Base-by-base conservation (phyloP, 2,797 vertebrate species). In the Chiroxiphia lanceolata region DNA sequence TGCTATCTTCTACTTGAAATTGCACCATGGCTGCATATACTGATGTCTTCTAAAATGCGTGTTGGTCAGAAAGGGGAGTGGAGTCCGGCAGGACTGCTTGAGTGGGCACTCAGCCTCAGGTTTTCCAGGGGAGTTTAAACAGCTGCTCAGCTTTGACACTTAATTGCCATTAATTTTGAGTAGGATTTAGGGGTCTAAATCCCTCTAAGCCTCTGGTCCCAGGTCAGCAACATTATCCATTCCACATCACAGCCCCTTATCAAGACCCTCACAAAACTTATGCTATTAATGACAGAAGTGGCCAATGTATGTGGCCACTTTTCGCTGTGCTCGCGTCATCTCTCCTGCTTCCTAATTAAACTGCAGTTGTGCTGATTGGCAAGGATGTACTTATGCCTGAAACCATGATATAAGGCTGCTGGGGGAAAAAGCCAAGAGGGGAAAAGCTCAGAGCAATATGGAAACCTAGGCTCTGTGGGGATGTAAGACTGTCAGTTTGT, bases 61-160 rank as follows among this genome's bases (percentile, higher is more conserved):
- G 18, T 34, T 36, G 45, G 40, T 81, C 69, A 72, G 80, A 76
- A 93, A 79, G 23, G n/a, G n/a, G 59, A 84, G 44, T 63, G 64
- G 45, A 83, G n/a, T 16, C 6, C 40, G 82, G 17, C 22, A 81
- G 74, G 29, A 84, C 11, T 78, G 38, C 60, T 59, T 77, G 56
- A 92, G 54, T 88, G 59, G 63, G 67, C 51, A 92, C 64, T 63
- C 44, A 57, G 64, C 51, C 56, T 92, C 56, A 77, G 60, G 74
- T 93, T 90, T 95, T 87, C 71, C 60, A 70, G 67, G 45, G 44
- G 54, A 93, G 74, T 95, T 96, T 93, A 83, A 81, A 93, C 71
- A 94, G 86, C 94, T 95, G 83, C 71, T 95, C 42, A 77, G 64
- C 63, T 93, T 95, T 72, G 40, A 76, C 48, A 45, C 51, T 86